Base-by-base conservation (phyloP, 30 jellyfish, hydroid and myxozoan species). In the Pseudorhiza aurosa region DNA sequence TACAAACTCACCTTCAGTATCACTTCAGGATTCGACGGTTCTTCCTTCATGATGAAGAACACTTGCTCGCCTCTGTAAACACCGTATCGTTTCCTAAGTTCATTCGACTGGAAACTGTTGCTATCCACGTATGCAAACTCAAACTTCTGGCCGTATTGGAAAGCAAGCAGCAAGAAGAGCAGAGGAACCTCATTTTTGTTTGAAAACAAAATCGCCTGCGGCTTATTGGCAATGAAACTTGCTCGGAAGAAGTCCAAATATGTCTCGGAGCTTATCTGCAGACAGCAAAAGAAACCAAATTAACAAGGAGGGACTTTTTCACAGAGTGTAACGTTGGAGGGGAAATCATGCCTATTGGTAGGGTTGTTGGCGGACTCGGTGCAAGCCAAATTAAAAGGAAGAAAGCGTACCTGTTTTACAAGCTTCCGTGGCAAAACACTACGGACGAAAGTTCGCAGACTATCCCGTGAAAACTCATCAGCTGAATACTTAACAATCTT, bases 11-110 rank as follows among this genome's bases (percentile, higher is more conserved):
- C 97, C 96, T 85, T 68, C 51, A 77, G 45, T 7, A 84, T 47
- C 2, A 58, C 87, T 18, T 83, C 96, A 9, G 97, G 97, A 33
- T 29, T 31, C 0, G 97, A 90, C 1, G 97, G 97, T 29, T 90
- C 97, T 64, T 90, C 97, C 44, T 90, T 90, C 33, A 82, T 37
- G 39, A 90, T 51, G 58, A 90, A 69, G 43, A 90, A 82, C 44
- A 88, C 68, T 14, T 96, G 94, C 32, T 90, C 96, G 2, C 70
- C 39, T 2, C 37, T 29, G 35, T 69, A 64, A 6, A 90, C 77
- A 21, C 80, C 85, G 63, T 75, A 90, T 65, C 72, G 68, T 65
- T 83, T 87, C 50, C 89, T 77, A 67, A 90, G 35, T 25, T 60
- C 35, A 8, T 32, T 56, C 0, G 86, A 56, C 9, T 22, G 56